Percentiles rank a stretch among this genome's conserved stretches.
Evolutionary conservation across 2,888 invertebrate species (phyloP).

Genomic region (Crioceris asparagi): DNA sequence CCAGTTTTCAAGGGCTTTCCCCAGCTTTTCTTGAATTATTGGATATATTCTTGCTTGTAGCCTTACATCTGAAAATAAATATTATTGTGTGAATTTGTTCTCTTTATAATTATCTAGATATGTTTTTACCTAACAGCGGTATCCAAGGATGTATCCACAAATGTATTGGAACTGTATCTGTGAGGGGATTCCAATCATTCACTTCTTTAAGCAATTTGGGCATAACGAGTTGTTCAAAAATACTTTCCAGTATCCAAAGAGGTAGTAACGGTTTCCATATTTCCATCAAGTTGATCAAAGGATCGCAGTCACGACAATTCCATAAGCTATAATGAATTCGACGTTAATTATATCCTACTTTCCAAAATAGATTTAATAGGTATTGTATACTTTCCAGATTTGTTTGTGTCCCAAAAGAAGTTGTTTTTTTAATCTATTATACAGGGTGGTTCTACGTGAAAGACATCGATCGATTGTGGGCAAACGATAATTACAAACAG

Average conservation of each 20-base stretch:
- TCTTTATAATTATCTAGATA: neutral
- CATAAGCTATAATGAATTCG: constrained; percentile 52
- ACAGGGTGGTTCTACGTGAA: too few relatives aligned
- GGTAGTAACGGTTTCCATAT: constrained; percentile 75
- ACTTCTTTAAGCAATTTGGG: constrained; percentile 68
- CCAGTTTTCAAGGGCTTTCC: constrained; percentile 84
- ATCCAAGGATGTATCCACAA: constrained; percentile 98
- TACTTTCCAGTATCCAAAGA: constrained; percentile 70
- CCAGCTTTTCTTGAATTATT: constrained; percentile 83
- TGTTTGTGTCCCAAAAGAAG: too few relatives aligned
- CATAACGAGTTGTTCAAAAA: constrained; percentile 72
- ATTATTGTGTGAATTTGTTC: neutral
- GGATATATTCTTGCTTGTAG: constrained; percentile 59
- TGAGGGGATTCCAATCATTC: constrained; percentile 88
- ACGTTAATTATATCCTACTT: too few relatives aligned
- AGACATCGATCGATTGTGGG: too few relatives aligned
- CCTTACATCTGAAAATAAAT: constrained; percentile 27
- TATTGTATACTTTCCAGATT: too few relatives aligned
- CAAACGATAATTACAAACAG: too few relatives aligned
- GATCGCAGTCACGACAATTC: constrained; percentile 71
- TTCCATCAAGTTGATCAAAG: constrained; percentile 68
- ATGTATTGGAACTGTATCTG: constrained; percentile 91
- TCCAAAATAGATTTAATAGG: too few relatives aligned
- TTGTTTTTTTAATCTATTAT: too few relatives aligned
- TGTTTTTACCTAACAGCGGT: constrained; percentile 56